These are phyloP conservation scores for Hesperophylax magnus DNA, from an alignment of 1,140 invertebrate genomes.

Conservation along the genomic window DNA sequence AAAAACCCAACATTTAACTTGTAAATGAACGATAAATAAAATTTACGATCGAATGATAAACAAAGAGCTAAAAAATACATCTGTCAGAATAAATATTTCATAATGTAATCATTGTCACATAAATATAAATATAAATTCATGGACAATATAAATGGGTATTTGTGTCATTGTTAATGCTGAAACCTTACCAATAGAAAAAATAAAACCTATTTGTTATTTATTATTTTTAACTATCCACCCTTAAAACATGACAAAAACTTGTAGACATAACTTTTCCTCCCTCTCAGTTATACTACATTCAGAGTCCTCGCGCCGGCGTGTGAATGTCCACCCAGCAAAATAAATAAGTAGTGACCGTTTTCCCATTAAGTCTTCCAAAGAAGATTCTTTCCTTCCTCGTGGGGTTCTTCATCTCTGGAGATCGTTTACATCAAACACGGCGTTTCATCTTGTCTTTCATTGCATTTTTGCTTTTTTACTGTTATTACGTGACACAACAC, in stretches of 20 bases:
- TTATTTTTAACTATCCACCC: too few species aligned
- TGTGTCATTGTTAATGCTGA: too few species aligned
- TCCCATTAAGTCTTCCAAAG: conserved; percentile 35
- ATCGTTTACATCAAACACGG: background rate
- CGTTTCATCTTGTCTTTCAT: too few species aligned
- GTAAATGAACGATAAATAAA: background rate
- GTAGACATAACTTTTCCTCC: background rate
- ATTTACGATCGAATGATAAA: background rate
- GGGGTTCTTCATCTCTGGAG: conserved; percentile 17
- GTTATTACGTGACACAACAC: too few species aligned
- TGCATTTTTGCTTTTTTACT: too few species aligned
- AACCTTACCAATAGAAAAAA: too few species aligned
- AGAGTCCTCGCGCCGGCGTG: conserved; percentile 17
- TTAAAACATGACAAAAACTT: too few species aligned
- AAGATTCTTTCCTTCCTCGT: background rate
- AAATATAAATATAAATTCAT: too few species aligned
- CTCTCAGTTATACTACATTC: background rate
- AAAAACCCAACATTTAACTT: too few species aligned
- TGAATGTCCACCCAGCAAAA: conserved; percentile 39
- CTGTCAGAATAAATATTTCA: background rate
- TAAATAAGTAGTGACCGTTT: conserved; percentile 46
- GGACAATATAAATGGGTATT: too few species aligned
- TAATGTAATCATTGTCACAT: too few species aligned
- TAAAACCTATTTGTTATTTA: too few species aligned
- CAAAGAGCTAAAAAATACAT: background rate